Evolutionary conservation across 2,113 vertebrate species (phyloP).

Genomic region (Jaculus jaculus): DNA sequence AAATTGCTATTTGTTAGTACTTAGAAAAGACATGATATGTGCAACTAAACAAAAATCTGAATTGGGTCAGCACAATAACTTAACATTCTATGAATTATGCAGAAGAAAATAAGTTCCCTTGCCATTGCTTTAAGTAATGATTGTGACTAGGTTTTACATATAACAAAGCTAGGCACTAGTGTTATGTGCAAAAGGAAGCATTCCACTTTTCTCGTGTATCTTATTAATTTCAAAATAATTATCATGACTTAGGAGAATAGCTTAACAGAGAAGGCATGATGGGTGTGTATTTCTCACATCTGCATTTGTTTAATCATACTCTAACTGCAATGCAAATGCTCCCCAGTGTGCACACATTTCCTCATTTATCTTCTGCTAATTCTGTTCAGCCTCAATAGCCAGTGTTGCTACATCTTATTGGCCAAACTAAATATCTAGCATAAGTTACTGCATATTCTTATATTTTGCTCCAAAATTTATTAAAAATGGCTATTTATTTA

Average conservation of each 20-base stretch:
- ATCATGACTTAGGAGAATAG: conserved; percentile 42
- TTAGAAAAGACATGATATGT: conserved; percentile 39
- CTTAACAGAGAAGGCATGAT: background rate
- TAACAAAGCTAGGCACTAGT: background rate
- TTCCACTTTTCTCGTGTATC: conserved; percentile 17
- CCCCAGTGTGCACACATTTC: conserved; percentile 34
- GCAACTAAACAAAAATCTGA: conserved; percentile 59
- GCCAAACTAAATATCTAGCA: conserved; percentile 39
- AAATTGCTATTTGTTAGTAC: conserved; percentile 11
- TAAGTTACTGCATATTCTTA: conserved; percentile 12
- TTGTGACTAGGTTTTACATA: conserved; percentile 30
- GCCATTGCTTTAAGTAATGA: background rate
- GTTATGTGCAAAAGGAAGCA: background rate
- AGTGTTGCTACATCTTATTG: background rate
- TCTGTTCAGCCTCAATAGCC: conserved; percentile 6
- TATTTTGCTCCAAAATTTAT: conserved; percentile 31
- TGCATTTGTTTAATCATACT: conserved; percentile 9
- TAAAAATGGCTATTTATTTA: conserved; percentile 48
- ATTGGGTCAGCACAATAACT: conserved; percentile 47
- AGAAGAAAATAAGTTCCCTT: conserved; percentile 32
- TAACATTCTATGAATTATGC: conserved; percentile 20
- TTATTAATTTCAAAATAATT: conserved; percentile 21
- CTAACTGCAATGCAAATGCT: background rate
- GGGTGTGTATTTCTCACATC: background rate
- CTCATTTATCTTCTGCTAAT: conserved; percentile 52